phyloP scores from a whole-genome alignment of 2,888 invertebrate species.

The Argyra leucocephala region DNA sequence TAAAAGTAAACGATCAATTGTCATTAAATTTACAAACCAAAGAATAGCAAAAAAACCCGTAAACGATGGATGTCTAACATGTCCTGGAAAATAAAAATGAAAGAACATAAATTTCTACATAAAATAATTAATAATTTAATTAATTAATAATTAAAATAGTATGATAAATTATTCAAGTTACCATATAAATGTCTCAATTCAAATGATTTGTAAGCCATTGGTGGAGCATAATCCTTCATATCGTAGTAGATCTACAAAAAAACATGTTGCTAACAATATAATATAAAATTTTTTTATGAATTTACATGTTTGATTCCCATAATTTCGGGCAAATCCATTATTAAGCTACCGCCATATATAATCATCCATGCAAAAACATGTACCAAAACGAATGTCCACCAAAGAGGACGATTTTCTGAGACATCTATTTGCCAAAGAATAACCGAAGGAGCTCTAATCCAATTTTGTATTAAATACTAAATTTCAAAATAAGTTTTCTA shows the following conservation, averaged over 20 bases:
- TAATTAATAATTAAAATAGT: not conserved
- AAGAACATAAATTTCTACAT: no score
- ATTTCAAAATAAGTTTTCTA: no score
- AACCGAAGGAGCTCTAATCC: constrained; percentile 45
- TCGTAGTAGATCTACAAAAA: constrained; percentile 47
- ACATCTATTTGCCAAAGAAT: constrained; percentile 50
- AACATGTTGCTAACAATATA: not conserved
- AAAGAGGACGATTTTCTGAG: constrained; percentile 39
- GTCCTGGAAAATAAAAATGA: constrained; percentile 27
- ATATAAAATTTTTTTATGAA: constrained; percentile 2
- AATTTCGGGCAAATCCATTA: constrained; percentile 54
- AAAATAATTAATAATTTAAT: no score
- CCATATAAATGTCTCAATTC: constrained; percentile 46
- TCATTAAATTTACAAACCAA: constrained; percentile 54
- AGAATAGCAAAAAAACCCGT: constrained; percentile 49
- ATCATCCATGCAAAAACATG: constrained; percentile 50
- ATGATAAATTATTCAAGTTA: not conserved
- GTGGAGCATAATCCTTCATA: constrained; percentile 45
- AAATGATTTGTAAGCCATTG: constrained; percentile 47
- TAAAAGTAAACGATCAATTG: constrained; percentile 50
- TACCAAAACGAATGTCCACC: constrained; percentile 45
- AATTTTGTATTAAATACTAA: constrained; percentile 46
- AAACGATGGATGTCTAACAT: constrained; percentile 57
- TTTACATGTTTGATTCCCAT: constrained; percentile 51
- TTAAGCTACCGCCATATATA: constrained; percentile 52